phyloP scores from a whole-genome alignment of 1,140 invertebrate genomes.

The Trichoplusia ni region DNA sequence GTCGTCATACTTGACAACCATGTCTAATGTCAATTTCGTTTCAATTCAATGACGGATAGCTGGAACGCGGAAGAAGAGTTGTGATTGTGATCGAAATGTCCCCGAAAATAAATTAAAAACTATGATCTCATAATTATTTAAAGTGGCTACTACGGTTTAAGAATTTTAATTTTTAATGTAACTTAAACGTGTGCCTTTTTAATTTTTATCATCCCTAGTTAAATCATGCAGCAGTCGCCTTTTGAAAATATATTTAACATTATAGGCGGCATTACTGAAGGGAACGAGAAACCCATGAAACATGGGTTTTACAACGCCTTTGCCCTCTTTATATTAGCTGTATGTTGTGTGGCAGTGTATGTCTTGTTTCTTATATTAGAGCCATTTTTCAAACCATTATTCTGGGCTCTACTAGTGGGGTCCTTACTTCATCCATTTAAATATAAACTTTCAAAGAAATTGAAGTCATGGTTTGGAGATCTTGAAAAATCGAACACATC shows the following conservation, averaged over 20 bases:
- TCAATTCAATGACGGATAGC: not conserved
- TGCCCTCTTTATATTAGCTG: slow-evolving; percentile 86
- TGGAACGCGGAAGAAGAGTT: slow-evolving; percentile 3
- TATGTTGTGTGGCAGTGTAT: slow-evolving; percentile 86
- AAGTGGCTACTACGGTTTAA: slow-evolving; percentile 56
- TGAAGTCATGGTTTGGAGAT: slow-evolving; percentile 87
- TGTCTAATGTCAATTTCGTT: not conserved
- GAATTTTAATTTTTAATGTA: slow-evolving; percentile 13
- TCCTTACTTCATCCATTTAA: slow-evolving; percentile 95
- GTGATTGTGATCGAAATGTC: slow-evolving; percentile 23
- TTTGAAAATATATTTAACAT: slow-evolving; percentile 79
- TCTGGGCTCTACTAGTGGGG: slow-evolving; percentile 96
- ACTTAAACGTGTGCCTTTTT: slow-evolving; percentile 4
- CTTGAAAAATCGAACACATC: slow-evolving; percentile 84
- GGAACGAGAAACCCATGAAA: slow-evolving; percentile 91
- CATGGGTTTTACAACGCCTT: slow-evolving; percentile 93
- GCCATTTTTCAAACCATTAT: slow-evolving; percentile 94
- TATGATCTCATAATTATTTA: slow-evolving; percentile 46
- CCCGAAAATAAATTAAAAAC: slow-evolving; percentile 41
- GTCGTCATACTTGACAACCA: not conserved
- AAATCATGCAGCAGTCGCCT: slow-evolving; percentile 72
- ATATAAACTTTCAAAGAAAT: slow-evolving; percentile 85
- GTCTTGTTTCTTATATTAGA: slow-evolving; percentile 90
- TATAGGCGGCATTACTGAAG: slow-evolving; percentile 75
- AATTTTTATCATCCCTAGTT: not conserved